Evolutionary conservation across 2,113 vertebrate genomes (phyloP), one percentile per base, ranked within the genome.

Genomic region (Herpailurus yagouaroundi): DNA sequence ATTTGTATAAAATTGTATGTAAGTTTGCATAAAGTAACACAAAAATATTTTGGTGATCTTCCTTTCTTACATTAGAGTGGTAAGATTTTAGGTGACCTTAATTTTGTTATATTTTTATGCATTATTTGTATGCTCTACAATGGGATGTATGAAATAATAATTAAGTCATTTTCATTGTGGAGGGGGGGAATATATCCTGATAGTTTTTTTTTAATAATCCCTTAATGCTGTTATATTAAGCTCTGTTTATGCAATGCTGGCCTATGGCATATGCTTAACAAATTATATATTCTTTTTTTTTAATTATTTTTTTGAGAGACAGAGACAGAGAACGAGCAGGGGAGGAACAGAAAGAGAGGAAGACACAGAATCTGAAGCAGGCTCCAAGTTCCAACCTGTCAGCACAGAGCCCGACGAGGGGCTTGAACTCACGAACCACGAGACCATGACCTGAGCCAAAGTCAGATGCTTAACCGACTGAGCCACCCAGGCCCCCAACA

Each of bases 61-160:
- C 25, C 48, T 90, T 77, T 45, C 79, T 57, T 91, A 48, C 21
- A 77, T 48, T 48, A 83, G 68, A 12, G 16, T 85, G 31, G 36
- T 91, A 29, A 69, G n/a, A 91, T 91, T 95, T 85, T 57, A 77
- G 52, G 48, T 79, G 55, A 77, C 31, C 80, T 85, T 85, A 68
- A 84, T 76, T 84, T 52, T 76, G 36, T 79, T 85, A 36, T 79
- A 85, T 85, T 95, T 89, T 63, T 82, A 89, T 6, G 9, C 64
- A 77, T 77, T 63, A 90, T 89, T 66, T 82, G 77, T 82, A 91
- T 85, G 79, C 36, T 79, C 91, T 77, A 95, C 31, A 77, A 85
- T 48, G 18, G 12, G 68, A 91, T 91, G 23, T 79, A 85, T 69
- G 85, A 85, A 91, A 48, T 68, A 77, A 79, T 55, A 71, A 91